Evolutionary conservation across 2,113 vertebrate species (phyloP), one percentile per base, ranked within the genome.

Genomic region (Rostratula benghalensis): DNA sequence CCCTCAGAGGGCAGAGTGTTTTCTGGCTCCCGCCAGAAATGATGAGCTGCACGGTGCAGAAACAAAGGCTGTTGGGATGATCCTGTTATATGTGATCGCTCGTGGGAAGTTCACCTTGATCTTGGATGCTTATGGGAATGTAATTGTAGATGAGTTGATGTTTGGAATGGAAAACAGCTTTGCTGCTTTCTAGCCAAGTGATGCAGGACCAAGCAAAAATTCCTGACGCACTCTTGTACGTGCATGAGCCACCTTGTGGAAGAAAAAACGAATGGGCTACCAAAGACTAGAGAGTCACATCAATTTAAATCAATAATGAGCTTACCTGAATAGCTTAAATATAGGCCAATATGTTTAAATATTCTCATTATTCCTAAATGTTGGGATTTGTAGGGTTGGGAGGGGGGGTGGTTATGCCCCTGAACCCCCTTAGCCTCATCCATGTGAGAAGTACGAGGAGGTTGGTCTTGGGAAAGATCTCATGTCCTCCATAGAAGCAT

Each of bases 181-280:
- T 37, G 35, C 43, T 83, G 73, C 79, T 90, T 85, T 60, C 68
- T 17, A 48, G 63, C 56, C 11, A 59, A 51, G 76, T 9, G 76
- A 31, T 71, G 57, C 69, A 89, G 80, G 80, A 78, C 30, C 41
- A 37, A 68, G 85, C 13, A 43, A 51, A 9, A 18, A 37, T 56
- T 39, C 76, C 46, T 39, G 31, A 10, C 43, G 48, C 2, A 0
- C 13, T 61, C n/a, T 50, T 45, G 16, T 65, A 7, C 25, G 45
- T 61, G 78, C 53, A 11, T 69, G 89, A 95, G 81, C 60, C 69
- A 82, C 87, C 94, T 81, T 39, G 89, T 71, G 89, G 86, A n/a
- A 75, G 82, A 64, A 86, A 65, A 82, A 92, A 59, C 5, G 39
- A 89, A 82, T 2, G 35, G 83, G 87, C 77, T 54, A 21, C 69